Conservation (phyloP, 1,140 invertebrate species). For the Brachionus plicatilis region DNA sequence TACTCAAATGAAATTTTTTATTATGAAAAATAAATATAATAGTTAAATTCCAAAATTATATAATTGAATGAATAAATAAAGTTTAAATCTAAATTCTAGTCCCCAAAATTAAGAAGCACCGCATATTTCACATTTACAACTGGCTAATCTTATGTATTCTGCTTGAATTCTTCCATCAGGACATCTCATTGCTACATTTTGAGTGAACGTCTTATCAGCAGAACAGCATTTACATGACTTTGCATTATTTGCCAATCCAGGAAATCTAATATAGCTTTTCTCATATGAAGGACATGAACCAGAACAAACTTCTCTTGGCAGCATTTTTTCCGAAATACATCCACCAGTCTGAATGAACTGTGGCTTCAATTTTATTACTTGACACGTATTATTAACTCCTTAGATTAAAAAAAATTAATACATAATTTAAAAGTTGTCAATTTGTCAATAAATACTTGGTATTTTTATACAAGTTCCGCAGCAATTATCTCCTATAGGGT, state of each 20-base stretch:
- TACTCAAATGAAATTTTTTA: not conserved
- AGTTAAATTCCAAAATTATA: not conserved
- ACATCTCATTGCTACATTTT: slow-evolving; percentile 31
- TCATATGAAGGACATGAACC: slow-evolving; percentile 4
- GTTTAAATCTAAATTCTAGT: not conserved
- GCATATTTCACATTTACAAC: slow-evolving; percentile 32
- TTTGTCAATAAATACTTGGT: not conserved
- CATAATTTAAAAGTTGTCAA: not conserved
- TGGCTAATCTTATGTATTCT: slow-evolving; percentile 25
- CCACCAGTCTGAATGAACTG: not conserved
- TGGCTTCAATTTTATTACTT: not conserved
- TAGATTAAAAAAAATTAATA: not conserved
- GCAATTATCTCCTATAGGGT: not conserved
- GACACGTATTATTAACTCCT: slow-evolving; percentile 7
- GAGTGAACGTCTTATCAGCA: slow-evolving; percentile 1
- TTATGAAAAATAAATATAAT: not conserved
- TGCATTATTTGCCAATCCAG: not conserved
- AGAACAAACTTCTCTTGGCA: slow-evolving; percentile 12
- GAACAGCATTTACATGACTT: slow-evolving; percentile 29
- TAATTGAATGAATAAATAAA: not conserved
- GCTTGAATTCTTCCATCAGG: not conserved
- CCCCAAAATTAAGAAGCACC: not conserved
- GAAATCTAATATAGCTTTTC: not conserved
- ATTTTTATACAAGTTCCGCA: slow-evolving; percentile 1
- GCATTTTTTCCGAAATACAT: slow-evolving; percentile 34